A percentile compares a stretch with the other conserved stretches of the same genome.
Evolutionary conservation across 1,140 invertebrate genomes (phyloP).

Genomic region (Eupeodes corollae): DNA sequence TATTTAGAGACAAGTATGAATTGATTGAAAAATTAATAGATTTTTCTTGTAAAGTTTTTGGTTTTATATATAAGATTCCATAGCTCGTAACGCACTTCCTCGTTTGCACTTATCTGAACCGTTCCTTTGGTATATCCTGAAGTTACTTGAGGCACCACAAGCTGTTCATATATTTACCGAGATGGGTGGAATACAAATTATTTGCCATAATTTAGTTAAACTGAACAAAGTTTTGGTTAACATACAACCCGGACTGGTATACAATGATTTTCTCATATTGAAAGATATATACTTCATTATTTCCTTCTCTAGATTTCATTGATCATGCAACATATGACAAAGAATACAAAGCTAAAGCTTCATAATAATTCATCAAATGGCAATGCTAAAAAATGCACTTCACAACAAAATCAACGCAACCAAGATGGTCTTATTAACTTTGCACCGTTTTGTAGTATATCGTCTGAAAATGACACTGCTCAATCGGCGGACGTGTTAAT

Average conservation of each 20-base stretch:
- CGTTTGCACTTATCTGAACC: slow-evolving; percentile 58
- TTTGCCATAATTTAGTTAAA: slow-evolving; percentile 48
- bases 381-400: slow-evolving; percentile 8
- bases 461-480: slow-evolving; percentile 71
- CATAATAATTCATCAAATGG: slow-evolving; percentile 22
- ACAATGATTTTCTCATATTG: not conserved
- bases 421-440: slow-evolving; percentile 71
- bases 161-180: slow-evolving; percentile 54
- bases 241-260: slow-evolving; percentile 37
- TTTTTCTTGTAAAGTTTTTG: not conserved
- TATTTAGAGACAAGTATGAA: slow-evolving; percentile 57
- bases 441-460: slow-evolving; percentile 71
- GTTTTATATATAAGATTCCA: slow-evolving; percentile 26
- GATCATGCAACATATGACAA: slow-evolving; percentile 55
- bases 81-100: slow-evolving; percentile 28
- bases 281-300: not conserved
- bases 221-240: slow-evolving; percentile 42
- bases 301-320: slow-evolving; percentile 37
- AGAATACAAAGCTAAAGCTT: slow-evolving; percentile 30
- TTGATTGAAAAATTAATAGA: not conserved
- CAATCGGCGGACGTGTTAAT: slow-evolving; percentile 80
- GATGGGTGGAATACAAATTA: slow-evolving; percentile 47
- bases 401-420: slow-evolving; percentile 17
- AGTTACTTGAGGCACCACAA: slow-evolving; percentile 56
- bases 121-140: slow-evolving; percentile 60